phyloP scores from a whole-genome alignment of 2,888 invertebrate species.

The Drosophila mayaguana region DNA sequence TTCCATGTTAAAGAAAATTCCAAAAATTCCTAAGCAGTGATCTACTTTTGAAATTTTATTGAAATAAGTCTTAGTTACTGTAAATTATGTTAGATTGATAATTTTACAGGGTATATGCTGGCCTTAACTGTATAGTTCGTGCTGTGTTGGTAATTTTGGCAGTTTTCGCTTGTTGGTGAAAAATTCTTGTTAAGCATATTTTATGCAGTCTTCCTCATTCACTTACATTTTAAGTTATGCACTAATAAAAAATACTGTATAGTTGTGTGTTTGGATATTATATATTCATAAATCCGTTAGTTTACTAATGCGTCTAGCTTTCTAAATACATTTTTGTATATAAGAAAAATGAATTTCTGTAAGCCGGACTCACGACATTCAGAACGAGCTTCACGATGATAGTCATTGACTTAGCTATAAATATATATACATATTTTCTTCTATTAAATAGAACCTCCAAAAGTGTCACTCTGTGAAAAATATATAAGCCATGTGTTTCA shows the following conservation, averaged over 20 bases:
- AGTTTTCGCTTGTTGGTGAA: slow-evolving; percentile 27
- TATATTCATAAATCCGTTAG: slow-evolving; percentile 8
- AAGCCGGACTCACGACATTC: neutral
- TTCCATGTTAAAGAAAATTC: neutral
- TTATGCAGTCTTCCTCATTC: slow-evolving; percentile 45
- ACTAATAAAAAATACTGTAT: neutral
- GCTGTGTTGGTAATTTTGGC: neutral
- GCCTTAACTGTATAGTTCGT: neutral
- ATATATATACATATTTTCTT: too few relatives aligned
- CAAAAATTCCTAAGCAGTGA: fast-evolving
- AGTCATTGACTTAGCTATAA: too few relatives aligned
- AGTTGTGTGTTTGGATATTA: slow-evolving; percentile 2
- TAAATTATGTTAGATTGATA: too few relatives aligned
- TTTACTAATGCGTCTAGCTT: neutral
- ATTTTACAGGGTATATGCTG: neutral
- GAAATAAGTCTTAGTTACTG: neutral
- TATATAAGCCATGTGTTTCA: too few relatives aligned
- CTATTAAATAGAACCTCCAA: too few relatives aligned
- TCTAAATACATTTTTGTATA: too few relatives aligned
- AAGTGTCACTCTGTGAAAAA: too few relatives aligned
- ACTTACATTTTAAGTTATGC: slow-evolving; percentile 34
- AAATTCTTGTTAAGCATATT: slow-evolving; percentile 52
- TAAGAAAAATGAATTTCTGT: neutral
- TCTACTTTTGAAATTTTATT: neutral
- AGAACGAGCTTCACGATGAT: neutral